phyloP scores from a whole-genome alignment of 2,797 vertebrate species.

The Silurus lanzhouensis region DNA sequence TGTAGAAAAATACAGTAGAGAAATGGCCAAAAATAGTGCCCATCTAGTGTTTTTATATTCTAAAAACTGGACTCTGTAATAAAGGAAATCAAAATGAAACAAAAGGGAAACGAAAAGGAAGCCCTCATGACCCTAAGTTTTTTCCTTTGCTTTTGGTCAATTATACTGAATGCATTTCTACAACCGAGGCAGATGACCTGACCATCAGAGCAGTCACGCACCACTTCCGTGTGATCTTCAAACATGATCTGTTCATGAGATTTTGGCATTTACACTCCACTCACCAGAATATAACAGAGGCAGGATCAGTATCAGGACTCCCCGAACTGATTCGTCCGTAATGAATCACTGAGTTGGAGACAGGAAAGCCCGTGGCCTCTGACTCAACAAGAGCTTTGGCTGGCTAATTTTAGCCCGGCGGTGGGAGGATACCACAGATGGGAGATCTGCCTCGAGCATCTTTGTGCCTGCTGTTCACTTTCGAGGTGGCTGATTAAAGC shows the following conservation, averaged over 20 bases:
- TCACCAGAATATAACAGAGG: conserved; percentile 18
- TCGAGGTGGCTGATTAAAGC: conserved; percentile 1
- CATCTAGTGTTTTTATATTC: background rate
- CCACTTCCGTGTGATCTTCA: background rate
- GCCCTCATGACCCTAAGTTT: background rate
- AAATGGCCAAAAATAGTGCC: background rate
- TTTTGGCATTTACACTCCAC: conserved; percentile 38
- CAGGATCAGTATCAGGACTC: conserved; percentile 20
- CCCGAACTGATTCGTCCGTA: conserved; percentile 9
- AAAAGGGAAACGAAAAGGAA: background rate
- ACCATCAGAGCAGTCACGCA: background rate
- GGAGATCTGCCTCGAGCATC: conserved; percentile 86
- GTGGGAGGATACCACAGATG: conserved; percentile 30
- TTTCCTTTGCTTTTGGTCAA: background rate
- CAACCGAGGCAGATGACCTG: background rate
- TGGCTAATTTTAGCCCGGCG: conserved; percentile 40
- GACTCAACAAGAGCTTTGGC: conserved; percentile 26
- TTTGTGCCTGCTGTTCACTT: conserved; percentile 70
- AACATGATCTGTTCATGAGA: background rate
- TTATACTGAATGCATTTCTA: background rate
- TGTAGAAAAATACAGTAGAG: too few species aligned
- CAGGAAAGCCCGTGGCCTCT: conserved; percentile 49
- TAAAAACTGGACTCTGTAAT: background rate
- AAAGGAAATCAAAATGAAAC: background rate
- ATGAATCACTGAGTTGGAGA: conserved; percentile 36